Conservation (phyloP, 2,888 invertebrate species). For the Isoperla grammatica region DNA sequence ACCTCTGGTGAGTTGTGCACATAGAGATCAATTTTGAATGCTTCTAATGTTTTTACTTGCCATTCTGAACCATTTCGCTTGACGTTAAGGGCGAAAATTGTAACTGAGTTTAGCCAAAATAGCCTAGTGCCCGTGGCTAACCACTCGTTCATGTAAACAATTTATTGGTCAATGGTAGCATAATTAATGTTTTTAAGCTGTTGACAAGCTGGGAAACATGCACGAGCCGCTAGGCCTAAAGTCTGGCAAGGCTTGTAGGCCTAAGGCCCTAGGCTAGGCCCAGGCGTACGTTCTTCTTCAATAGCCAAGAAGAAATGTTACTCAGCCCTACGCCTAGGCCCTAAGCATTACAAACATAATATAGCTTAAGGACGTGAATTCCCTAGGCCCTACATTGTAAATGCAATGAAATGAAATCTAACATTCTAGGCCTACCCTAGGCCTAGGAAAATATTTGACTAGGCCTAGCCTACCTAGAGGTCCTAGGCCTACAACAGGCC, state of each 20-base stretch:
- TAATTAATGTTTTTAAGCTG: background rate
- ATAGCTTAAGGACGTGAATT: no score
- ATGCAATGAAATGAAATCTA: no score
- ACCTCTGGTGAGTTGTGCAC: background rate
- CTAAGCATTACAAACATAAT: no score
- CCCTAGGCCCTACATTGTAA: no score
- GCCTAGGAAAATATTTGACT: constrained; percentile 43
- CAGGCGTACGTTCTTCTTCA: no score
- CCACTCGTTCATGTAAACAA: no score
- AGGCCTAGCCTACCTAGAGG: background rate
- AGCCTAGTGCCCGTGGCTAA: background rate
- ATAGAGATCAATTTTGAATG: constrained; percentile 18
- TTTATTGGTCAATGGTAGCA: background rate
- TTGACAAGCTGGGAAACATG: no score
- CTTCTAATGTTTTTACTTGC: constrained; percentile 17
- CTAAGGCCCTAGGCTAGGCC: no score
- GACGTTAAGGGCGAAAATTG: constrained; percentile 28
- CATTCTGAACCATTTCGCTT: constrained; percentile 29
- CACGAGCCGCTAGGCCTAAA: no score
- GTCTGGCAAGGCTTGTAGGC: no score
- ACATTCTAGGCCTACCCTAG: constrained; percentile 54
- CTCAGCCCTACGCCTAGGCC: no score
- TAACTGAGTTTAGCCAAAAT: background rate
- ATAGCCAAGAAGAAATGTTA: no score
- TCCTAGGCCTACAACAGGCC: background rate